phyloP scores from a whole-genome alignment of 2,888 invertebrate genomes.

The Harmothoe impar region DNA sequence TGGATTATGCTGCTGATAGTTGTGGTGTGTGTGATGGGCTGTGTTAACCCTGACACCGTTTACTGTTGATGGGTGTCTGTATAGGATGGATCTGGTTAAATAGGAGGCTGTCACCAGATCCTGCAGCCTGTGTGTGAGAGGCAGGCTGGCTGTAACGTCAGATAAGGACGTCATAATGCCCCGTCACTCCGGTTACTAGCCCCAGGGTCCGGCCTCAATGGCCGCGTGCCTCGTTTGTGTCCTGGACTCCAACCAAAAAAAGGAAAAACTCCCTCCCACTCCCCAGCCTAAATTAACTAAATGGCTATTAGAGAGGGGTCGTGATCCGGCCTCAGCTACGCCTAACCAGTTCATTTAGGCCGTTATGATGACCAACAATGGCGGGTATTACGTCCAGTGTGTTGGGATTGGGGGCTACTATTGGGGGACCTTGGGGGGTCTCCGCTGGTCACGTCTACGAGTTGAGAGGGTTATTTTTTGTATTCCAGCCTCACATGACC shows the following conservation, averaged over 20 bases:
- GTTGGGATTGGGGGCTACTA: background rate
- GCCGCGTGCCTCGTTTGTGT: slow-evolving; percentile 34
- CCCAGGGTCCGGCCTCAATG: background rate
- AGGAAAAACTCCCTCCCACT: background rate
- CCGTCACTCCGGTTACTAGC: slow-evolving; percentile 25
- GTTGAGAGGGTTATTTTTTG: slow-evolving; percentile 5
- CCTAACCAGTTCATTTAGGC: slow-evolving; percentile 15
- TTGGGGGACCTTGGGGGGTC: background rate
- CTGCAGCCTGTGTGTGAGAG: too few relatives aligned
- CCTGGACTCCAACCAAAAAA: background rate
- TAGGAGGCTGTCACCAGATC: too few relatives aligned
- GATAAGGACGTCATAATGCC: slow-evolving; percentile 37
- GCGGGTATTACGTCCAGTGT: slow-evolving; percentile 14
- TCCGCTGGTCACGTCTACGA: background rate
- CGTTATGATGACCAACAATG: slow-evolving; percentile 40
- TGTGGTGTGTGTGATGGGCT: too few relatives aligned
- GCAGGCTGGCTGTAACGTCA: background rate
- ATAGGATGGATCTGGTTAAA: too few relatives aligned
- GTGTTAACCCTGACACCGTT: too few relatives aligned
- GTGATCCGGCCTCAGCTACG: background rate
- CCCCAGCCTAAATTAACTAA: background rate
- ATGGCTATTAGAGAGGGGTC: slow-evolving; percentile 47
- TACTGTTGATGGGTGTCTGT: too few relatives aligned
- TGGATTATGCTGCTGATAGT: too few relatives aligned
- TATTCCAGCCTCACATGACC: too few relatives aligned